These are phyloP conservation scores for Aricia artaxerxes DNA, from an alignment of 2,888 invertebrate species.

Conservation along the genomic window DNA sequence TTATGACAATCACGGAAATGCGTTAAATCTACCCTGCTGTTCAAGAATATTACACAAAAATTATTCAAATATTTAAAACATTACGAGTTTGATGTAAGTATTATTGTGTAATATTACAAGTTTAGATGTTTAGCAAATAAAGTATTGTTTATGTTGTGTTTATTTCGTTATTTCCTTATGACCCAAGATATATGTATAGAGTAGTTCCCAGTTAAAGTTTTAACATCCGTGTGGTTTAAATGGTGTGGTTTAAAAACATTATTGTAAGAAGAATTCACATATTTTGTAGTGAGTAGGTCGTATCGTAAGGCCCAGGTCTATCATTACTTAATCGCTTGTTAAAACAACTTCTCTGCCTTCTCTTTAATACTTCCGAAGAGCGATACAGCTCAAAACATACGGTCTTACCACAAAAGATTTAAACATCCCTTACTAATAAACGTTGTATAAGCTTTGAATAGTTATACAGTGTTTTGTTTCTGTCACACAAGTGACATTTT, in stretches of 20 bases:
- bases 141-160: neutral
- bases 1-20: neutral
- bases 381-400: no score
- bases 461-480: no score
- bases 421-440: no score
- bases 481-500: no score
- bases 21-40: neutral
- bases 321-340: no score
- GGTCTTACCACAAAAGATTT: no score
- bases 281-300: no score
- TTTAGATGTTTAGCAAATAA: neutral
- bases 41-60: neutral
- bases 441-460: no score
- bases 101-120: neutral
- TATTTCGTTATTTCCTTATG: neutral
- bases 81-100: neutral
- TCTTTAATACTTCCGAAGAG: no score
- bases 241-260: neutral
- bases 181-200: neutral
- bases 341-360: no score
- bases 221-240: neutral
- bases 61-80: neutral
- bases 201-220: neutral
- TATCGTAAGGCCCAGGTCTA: no score
- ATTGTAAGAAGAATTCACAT: no score